These are phyloP conservation scores for Leucosticte australis DNA, from an alignment of 2,113 vertebrate species.

Conservation along the genomic window DNA sequence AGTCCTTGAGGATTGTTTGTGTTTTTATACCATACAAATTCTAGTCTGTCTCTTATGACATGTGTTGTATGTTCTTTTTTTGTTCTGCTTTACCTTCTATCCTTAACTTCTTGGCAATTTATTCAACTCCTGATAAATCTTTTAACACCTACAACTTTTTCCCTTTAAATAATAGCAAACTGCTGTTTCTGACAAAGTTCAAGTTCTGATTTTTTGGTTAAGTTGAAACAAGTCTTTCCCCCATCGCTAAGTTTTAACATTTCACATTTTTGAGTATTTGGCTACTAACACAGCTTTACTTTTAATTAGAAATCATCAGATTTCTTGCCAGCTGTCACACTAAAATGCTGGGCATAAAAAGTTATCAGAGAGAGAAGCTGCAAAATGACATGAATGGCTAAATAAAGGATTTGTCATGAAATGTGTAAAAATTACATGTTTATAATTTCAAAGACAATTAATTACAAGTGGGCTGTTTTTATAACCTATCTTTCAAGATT, in stretches of 20 bases:
- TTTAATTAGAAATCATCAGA: slow-evolving; percentile 76
- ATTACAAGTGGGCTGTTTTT: background rate
- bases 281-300: slow-evolving; percentile 72
- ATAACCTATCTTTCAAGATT: background rate
- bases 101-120: background rate
- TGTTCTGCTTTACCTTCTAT: background rate
- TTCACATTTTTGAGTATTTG: slow-evolving; percentile 74
- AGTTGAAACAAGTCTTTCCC: slow-evolving; percentile 63
- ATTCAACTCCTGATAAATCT: background rate
- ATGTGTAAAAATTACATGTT: background rate
- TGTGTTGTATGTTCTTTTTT: background rate
- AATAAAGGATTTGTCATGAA: slow-evolving; percentile 59
- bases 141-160: background rate
- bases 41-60: background rate
- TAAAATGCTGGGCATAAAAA: slow-evolving; percentile 71
- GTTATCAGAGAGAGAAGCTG: slow-evolving; percentile 44
- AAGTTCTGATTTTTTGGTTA: slow-evolving; percentile 14
- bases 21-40: background rate
- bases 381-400: slow-evolving; percentile 58
- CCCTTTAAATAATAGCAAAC: background rate
- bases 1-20: slow-evolving; percentile 24
- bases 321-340: slow-evolving; percentile 72
- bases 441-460: slow-evolving; percentile 43
- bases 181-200: slow-evolving; percentile 45
- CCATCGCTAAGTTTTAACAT: slow-evolving; percentile 70